phyloP scores from a whole-genome alignment of 1,140 invertebrate genomes.

The Mylabris phalerata region DNA sequence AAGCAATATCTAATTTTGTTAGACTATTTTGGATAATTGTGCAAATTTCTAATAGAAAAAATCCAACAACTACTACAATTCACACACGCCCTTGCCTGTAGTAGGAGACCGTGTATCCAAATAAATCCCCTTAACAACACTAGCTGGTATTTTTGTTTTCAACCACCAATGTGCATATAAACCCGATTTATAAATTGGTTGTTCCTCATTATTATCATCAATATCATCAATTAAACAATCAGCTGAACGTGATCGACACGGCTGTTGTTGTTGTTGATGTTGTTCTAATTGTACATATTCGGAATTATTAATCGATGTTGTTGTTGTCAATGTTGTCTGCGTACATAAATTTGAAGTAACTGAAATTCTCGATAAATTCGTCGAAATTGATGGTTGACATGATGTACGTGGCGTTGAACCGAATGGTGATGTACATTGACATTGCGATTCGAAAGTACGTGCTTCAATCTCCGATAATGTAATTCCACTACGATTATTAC shows the following conservation, averaged over 20 bases:
- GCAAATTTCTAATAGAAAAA: conserved; percentile 11
- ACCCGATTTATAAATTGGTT: conserved; percentile 63
- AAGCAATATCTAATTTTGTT: conserved; percentile 10
- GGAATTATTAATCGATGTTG: too few relatives aligned
- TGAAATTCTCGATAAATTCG: conserved; percentile 45
- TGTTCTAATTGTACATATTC: background rate
- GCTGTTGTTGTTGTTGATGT: too few relatives aligned
- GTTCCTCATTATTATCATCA: conserved; percentile 24
- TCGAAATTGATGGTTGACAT: conserved; percentile 48
- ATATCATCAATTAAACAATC: conserved; percentile 10
- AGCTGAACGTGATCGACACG: background rate
- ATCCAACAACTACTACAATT: conserved; percentile 16
- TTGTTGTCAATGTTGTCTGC: conserved; percentile 12
- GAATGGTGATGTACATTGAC: conserved; percentile 64
- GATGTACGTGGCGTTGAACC: conserved; percentile 60
- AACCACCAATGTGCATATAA: conserved; percentile 89
- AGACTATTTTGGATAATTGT: background rate
- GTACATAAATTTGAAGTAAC: conserved; percentile 44
- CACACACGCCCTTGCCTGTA: conserved; percentile 53
- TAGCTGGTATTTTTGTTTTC: conserved; percentile 70
- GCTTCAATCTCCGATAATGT: conserved; percentile 57
- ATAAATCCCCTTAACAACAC: conserved; percentile 50
- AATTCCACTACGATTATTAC: conserved; percentile 18
- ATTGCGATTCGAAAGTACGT: conserved; percentile 59
- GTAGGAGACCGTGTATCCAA: conserved; percentile 26